Base-by-base conservation (phyloP, 2,888 invertebrate species). In the Sesia bembeciformis region DNA sequence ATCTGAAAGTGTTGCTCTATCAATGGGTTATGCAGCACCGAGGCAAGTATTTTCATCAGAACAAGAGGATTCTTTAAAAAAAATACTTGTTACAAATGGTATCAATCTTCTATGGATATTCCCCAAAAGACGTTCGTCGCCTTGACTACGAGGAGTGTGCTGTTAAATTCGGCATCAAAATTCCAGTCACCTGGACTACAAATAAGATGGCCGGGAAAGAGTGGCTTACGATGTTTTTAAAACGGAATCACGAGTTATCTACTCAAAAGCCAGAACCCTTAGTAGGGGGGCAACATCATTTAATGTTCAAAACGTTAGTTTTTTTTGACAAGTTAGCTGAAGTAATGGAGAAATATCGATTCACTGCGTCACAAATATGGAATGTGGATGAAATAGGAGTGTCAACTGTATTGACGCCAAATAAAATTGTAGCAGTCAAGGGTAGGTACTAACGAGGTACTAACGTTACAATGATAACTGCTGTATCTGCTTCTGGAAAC, bases 361-460 rank as follows among this genome's bases (percentile, higher is more conserved):
- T 61, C 56, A 59, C 53, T 51, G 58, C 49, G 49, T 6, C 49
- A 5, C 3, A 4, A 3, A 59, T 60, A 52, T 64, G 60, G 60
- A 65, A 67, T 59, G 52, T 62, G 43, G 66, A 65, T 62, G 63
- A 67, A 51, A 67, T 64, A 54, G 64, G 62, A 55, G 62, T 67
- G 39, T 62, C 62, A 50, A 66, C 65, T 49, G 63, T 49, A 62
- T 57, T 60, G 56, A 64, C 62, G 56, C 65, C 61, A 42, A 54
- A 57, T 52, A 66, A 65, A 62, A 64, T 67, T 58, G 63, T 68
- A 56, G 62, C 68, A 58, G 63, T 61, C 52, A 66, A 66, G 53
- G 65, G 66, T 54, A 63, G 59, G 39, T 61, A 58, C 3, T 62
- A 65, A 61, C 60, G 67, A 57, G 67, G 64, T n/a, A 61, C 59